These are phyloP conservation scores for Carassius carassius DNA, from an alignment of 2,113 vertebrate genomes.

Conservation along the genomic window DNA sequence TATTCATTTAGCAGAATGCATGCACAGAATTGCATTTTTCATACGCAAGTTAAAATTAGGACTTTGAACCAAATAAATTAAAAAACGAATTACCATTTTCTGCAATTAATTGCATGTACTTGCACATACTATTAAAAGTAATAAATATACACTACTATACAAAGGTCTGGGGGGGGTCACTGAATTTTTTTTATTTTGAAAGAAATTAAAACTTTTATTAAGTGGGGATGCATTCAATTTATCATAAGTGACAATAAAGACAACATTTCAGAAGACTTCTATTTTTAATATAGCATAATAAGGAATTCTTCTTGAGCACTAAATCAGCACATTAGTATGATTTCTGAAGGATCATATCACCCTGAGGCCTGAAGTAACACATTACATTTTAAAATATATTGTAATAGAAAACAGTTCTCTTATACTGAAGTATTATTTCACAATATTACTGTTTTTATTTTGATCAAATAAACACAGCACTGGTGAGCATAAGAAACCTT, in stretches of 20 bases:
- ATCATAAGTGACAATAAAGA: background rate
- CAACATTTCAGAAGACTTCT: background rate
- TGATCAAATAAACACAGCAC: background rate
- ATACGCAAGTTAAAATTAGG: background rate
- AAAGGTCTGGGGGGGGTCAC: background rate
- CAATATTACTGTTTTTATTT: background rate
- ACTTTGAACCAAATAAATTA: background rate
- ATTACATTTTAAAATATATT: background rate
- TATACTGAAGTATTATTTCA: background rate
- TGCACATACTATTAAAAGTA: background rate
- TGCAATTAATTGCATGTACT: background rate
- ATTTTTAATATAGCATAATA: background rate
- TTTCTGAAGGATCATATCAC: background rate
- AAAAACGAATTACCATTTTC: background rate
- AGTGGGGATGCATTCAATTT: background rate
- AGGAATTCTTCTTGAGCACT: background rate
- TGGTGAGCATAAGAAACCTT: background rate
- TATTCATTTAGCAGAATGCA: too few species aligned
- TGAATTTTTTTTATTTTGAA: background rate
- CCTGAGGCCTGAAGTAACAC: background rate
- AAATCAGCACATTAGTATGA: background rate
- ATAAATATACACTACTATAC: background rate
- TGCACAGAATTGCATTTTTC: background rate
- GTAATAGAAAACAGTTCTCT: background rate
- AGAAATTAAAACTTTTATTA: background rate